Evolutionary conservation across 2,113 vertebrate genomes (phyloP).

Genomic region (Tiliqua scincoides): DNA sequence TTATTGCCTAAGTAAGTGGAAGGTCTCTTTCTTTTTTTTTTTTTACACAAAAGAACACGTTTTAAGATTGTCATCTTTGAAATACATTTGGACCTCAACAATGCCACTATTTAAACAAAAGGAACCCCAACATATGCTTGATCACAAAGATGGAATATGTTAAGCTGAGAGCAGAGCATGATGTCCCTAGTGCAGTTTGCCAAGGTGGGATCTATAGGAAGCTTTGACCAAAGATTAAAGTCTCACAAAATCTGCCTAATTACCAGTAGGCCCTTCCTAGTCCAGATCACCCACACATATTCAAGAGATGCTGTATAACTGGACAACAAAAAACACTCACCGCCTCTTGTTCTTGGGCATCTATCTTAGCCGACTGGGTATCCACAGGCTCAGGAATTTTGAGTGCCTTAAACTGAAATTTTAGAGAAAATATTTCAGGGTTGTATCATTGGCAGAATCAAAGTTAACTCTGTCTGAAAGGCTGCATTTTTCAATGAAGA

Average conservation of each 20-base stretch:
- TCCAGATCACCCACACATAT: background rate
- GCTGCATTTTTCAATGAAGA: no score
- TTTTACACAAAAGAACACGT: background rate
- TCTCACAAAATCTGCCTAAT: background rate
- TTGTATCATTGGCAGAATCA: rapidly evolving
- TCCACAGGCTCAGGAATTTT: constrained; percentile 88
- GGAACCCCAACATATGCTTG: background rate
- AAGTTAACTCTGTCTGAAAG: background rate
- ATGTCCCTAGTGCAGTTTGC: background rate
- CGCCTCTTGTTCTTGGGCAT: constrained; percentile 84
- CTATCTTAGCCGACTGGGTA: constrained; percentile 82
- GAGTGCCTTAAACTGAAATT: constrained; percentile 83
- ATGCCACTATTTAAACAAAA: background rate
- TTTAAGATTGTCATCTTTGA: background rate
- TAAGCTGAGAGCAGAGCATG: background rate
- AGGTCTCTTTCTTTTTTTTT: background rate
- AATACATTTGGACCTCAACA: background rate
- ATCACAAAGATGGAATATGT: background rate
- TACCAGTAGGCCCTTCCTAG: background rate
- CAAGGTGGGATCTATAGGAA: background rate
- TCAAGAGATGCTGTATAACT: rapidly evolving
- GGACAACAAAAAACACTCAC: constrained; percentile 77
- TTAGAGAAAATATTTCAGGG: background rate
- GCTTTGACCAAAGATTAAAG: background rate
- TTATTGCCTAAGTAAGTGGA: background rate